Evolutionary conservation across 2,797 vertebrate genomes (phyloP), one percentile per base, ranked within the genome.

Genomic region (Fistularia tabacaria): DNA sequence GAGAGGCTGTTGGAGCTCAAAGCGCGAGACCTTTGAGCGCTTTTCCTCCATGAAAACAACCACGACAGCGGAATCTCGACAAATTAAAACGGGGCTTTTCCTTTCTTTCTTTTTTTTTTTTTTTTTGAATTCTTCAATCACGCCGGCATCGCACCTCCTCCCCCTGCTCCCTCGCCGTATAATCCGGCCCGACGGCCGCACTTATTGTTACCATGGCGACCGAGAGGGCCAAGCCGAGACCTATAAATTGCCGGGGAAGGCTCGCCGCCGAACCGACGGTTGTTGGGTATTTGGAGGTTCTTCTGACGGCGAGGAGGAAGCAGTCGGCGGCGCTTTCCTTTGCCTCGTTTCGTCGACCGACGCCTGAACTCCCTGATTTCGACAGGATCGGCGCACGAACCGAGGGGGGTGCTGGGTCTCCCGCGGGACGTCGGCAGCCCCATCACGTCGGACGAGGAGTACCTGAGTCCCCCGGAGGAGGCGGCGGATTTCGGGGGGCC

Each of bases 371-470:
- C 12, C 25, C 56, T 60, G 15, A 62, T 45, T 37, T 15, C 36
- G 25, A 25, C 25, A 92, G 92, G 86, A 60, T 85, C 87, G 54
- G 64, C 50, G 6, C 85, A 87, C 66, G 93, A 94, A 60, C 78
- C 74, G 12, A 90, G 84, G 65, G 90, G 88, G 36, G 87, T 79
- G 69, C 76, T 93, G 48, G 69, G 87, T 3, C 73, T 93, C 10
- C 86, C 89, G 3, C 71, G 90, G 65, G 92, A 94, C 10, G 81
- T 94, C 62, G 91, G 87, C 88, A 96, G 94, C 74, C 96, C 97
- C 6, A 94, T 98, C 78, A 98, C 97, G 7, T 98, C 97, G 0
- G 97, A 99, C 1, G 97, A 99, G 73, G 96, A 99, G 78, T 99
- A 99, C 70, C 90, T 98, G 70, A 99, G 97, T 69, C 97, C 97